Conservation (phyloP, 1,140 invertebrate species). For the Caligus rogercresseyi region DNA sequence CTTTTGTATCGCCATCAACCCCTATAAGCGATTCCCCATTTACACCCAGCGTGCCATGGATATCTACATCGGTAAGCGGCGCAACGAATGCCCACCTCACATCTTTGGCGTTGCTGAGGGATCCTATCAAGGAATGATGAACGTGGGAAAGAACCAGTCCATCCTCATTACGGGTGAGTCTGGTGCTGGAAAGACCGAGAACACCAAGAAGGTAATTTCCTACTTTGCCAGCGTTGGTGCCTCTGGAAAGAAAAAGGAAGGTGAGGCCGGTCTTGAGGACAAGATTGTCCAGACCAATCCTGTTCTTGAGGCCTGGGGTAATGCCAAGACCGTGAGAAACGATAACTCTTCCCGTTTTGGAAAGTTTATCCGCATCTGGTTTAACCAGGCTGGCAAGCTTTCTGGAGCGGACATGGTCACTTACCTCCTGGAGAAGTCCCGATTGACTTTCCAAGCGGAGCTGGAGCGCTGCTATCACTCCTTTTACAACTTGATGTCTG, state of each 20-base stretch:
- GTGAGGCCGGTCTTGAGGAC: constrained; percentile 63
- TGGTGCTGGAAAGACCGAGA: constrained; percentile 98
- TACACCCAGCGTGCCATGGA: constrained; percentile 90
- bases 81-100: constrained; percentile 98
- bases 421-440: constrained; percentile 43
- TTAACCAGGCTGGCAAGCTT: constrained; percentile 36
- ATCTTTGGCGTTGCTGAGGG: constrained; percentile 99
- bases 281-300: constrained; percentile 98
- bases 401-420: constrained; percentile 40
- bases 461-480: constrained; percentile 99
- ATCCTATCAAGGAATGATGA: constrained; percentile 91
- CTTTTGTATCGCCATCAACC: constrained; percentile 25
- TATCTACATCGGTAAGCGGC: constrained; percentile 94
- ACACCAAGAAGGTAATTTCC: constrained; percentile 98
- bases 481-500: constrained; percentile 99
- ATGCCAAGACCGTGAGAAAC: constrained; percentile 98
- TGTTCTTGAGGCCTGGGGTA: constrained; percentile 97
- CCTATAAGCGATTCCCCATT: constrained; percentile 79
- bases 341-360: constrained; percentile 96
- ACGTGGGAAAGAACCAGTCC: constrained; percentile 17
- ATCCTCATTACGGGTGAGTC: constrained; percentile 59
- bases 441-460: constrained; percentile 95
- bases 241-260: constrained; percentile 46
- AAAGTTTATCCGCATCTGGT: constrained; percentile 41
- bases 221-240: constrained; percentile 52